Percentiles rank a stretch among this genome's conserved stretches.
phyloP scores from a whole-genome alignment of 2,888 invertebrate species.

The Odontothrips loti region DNA sequence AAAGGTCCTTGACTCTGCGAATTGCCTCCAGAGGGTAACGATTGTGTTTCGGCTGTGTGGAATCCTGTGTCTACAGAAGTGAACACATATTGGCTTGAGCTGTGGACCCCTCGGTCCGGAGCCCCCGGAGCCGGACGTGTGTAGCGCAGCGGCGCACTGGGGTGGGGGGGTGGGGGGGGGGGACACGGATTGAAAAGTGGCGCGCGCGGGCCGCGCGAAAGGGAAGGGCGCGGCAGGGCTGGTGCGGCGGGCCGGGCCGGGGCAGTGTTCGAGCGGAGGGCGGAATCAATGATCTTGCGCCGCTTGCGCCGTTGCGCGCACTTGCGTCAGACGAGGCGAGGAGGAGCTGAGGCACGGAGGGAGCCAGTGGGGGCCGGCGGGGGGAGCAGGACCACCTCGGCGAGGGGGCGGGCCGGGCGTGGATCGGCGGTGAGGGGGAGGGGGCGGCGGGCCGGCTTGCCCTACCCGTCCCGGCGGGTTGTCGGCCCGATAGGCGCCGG shows the following conservation, averaged over 20 bases:
- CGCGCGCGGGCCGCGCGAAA: background rate
- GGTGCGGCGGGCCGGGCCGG: background rate
- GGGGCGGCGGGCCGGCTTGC: background rate
- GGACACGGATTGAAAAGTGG: background rate
- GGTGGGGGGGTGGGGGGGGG: background rate
- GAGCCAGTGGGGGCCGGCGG: background rate
- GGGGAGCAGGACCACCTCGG: background rate
- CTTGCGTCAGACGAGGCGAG: slow-evolving; percentile 1
- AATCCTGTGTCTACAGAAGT: no score
- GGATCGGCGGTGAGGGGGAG: background rate
- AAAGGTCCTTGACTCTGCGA: no score
- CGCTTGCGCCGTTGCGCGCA: slow-evolving; percentile 23
- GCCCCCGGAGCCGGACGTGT: no score
- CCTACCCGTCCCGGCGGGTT: background rate
- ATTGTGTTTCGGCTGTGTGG: no score
- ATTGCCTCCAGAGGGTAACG: no score
- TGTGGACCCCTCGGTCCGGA: no score
- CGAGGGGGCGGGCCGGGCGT: background rate
- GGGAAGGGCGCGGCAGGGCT: background rate
- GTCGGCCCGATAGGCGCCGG: no score
- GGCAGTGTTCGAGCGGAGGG: background rate
- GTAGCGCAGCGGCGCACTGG: no score
- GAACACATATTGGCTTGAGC: no score
- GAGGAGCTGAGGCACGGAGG: background rate
- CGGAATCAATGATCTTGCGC: slow-evolving; percentile 25